Evolutionary conservation across 1,140 invertebrate species (phyloP), one percentile per base, ranked within the genome.

Genomic region (Centruroides vittatus): DNA sequence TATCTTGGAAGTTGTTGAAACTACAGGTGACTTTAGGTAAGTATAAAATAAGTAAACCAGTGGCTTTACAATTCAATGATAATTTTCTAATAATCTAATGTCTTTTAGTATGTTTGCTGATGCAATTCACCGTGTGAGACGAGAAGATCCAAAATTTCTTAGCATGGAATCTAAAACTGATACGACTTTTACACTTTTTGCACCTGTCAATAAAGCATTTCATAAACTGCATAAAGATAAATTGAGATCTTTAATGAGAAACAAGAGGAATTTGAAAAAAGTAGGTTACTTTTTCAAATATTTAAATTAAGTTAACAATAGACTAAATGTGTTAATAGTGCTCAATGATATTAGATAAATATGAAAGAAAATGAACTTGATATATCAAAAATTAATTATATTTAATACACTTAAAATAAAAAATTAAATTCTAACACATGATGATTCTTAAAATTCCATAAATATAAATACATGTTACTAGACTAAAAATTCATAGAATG

Each of bases 161-260:
- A 68, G 67, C 50, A 41, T 41, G 41, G 41, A 41, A 41, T 57
- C 70, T 13, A 64, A 64, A 34, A 66, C 65, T 13, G 72, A 74
- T 4, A 75, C 74, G 34, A 73, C 78, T 46, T 68, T 75, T 35
- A 81, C 80, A 1, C 60, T 82, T 4, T 76, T 81, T 63, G 79
- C 78, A 5, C 78, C 80, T 9, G 79, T 71, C 6, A 73, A 80
- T 59, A 70, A 70, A 6, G 78, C 77, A 54, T 73, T 79, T 65
- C 66, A 70, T n/a, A 73, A 76, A 59, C 61, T 81, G 1, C 68
- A 69, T 23, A 53, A 63, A 2, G 60, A 63, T 0, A 67, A 67
- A 41, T 59, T 74, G 2, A 55, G 70, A 47, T 62, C 65, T n/a
- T 61, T 78, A 3, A 72, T 70, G 65, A 67, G 65, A 5, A 74